Conservation (phyloP, 2,113 vertebrate species). For the Riparia riparia region DNA sequence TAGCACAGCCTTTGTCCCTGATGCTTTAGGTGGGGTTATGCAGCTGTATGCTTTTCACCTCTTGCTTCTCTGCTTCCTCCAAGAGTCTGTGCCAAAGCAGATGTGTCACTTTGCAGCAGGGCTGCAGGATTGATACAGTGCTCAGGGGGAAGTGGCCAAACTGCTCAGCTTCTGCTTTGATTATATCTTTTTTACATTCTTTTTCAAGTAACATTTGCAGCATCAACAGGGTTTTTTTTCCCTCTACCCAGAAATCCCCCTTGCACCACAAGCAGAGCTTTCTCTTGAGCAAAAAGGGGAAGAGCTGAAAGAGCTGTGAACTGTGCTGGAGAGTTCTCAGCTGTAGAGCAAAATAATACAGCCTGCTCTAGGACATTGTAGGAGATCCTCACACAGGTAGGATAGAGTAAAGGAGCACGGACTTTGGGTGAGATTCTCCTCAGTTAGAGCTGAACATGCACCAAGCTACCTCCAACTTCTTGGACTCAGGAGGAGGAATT, state of each 20-base stretch:
- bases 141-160: slow-evolving; percentile 20
- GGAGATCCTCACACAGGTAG: neutral
- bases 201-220: slow-evolving; percentile 29
- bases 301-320: neutral
- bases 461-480: neutral
- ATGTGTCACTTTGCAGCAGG: slow-evolving; percentile 39
- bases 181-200: neutral
- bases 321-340: neutral
- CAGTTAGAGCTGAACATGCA: neutral
- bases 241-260: slow-evolving; percentile 27
- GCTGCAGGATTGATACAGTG: neutral
- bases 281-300: slow-evolving; percentile 17
- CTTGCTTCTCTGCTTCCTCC: slow-evolving; percentile 11
- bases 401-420: neutral
- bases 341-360: neutral
- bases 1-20: neutral
- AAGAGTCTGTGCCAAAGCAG: neutral
- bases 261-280: neutral
- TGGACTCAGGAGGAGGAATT: neutral
- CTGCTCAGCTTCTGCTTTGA: slow-evolving; percentile 48
- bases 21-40: neutral
- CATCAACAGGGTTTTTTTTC: neutral
- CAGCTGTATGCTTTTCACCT: neutral
- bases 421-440: neutral
- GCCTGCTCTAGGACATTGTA: neutral